Evolutionary conservation across 2,113 vertebrate genomes (phyloP).

Genomic region (Pseudolaguvia tuberculata): DNA sequence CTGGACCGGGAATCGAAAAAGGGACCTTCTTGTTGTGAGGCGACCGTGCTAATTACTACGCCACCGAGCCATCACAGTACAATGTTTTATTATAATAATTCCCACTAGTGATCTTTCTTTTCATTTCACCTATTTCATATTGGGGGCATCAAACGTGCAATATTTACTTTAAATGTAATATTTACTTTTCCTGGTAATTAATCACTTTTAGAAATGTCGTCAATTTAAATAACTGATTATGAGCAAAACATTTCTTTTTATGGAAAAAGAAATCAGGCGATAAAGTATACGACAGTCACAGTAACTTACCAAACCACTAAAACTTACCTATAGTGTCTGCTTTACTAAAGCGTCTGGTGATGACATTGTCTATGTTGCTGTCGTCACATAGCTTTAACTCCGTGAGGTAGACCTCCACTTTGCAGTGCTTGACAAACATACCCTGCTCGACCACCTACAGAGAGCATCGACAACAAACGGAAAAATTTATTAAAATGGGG

Average conservation of each 20-base stretch:
- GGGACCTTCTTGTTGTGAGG: too few relatives aligned
- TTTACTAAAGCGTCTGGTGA: conserved; percentile 97
- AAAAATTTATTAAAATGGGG: neutral
- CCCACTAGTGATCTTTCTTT: too few relatives aligned
- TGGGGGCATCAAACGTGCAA: too few relatives aligned
- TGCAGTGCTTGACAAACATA: conserved; percentile 99
- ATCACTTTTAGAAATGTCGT: too few relatives aligned
- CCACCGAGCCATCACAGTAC: too few relatives aligned
- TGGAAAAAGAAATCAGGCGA: neutral
- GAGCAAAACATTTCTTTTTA: neutral
- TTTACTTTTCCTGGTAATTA: too few relatives aligned
- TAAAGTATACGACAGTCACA: neutral
- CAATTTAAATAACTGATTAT: too few relatives aligned
- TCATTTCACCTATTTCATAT: too few relatives aligned
- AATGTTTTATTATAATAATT: too few relatives aligned
- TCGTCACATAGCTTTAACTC: conserved; percentile 97
- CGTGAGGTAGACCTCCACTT: conserved; percentile 98
- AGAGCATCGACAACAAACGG: neutral
- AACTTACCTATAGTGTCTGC: conserved; percentile 93
- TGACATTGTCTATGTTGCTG: conserved; percentile 90
- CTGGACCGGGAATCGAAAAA: too few relatives aligned
- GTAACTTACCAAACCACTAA: neutral
- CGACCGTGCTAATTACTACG: too few relatives aligned
- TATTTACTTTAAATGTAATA: too few relatives aligned
- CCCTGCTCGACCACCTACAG: conserved; percentile 94